Evolutionary conservation across 2,113 vertebrate species (phyloP), one percentile per base, ranked within the genome.

Genomic region (Archocentrus centrarchus): DNA sequence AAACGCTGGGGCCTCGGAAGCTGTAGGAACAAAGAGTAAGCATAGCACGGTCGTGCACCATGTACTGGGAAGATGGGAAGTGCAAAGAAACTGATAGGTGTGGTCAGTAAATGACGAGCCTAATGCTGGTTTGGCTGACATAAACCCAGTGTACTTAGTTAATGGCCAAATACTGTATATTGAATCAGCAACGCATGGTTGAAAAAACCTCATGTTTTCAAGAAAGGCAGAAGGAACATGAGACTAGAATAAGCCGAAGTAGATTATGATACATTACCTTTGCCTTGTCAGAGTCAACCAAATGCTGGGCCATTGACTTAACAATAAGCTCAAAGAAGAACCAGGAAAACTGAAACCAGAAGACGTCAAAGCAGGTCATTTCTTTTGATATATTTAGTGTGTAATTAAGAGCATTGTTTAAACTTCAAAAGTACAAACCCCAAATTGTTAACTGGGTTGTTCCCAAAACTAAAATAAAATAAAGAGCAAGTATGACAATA

Each of bases 261-360:
- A 6, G 32, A 70, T 27, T 11, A 17, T 17, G 9, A 2, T 24
- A 53, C 17, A 85, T 93, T 96, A 98, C 98, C 95, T 97, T 97
- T 44, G 95, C 89, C 91, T 96, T 98, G 59, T 97, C 96, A 70
- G 95, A 96, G 68, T 98, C 97, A 41, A 96, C 91, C 92, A 99
- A 95, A 86, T 99, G 94, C 87, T 99, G 98, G 7, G 97, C 98
- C 98, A 98, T 97, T 84, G 98, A 99, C 92, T 99, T 99, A 80
- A 97, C 92, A 68, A 98, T 97, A 87, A 99, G 95, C 83, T 97
- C 97, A 93, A 98, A 97, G 96, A 99, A 99, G 96, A 99, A 99
- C 97, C 97, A 99, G 86, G 97, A 98, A 91, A 98, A 98, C 98
- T 99, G 92, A 86, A 89, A 88, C 35, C 63, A 75, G 41, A 17